Percentiles rank a stretch among this genome's conserved stretches.
Evolutionary conservation across 2,888 invertebrate species (phyloP).

Genomic region (Nomada flava): DNA sequence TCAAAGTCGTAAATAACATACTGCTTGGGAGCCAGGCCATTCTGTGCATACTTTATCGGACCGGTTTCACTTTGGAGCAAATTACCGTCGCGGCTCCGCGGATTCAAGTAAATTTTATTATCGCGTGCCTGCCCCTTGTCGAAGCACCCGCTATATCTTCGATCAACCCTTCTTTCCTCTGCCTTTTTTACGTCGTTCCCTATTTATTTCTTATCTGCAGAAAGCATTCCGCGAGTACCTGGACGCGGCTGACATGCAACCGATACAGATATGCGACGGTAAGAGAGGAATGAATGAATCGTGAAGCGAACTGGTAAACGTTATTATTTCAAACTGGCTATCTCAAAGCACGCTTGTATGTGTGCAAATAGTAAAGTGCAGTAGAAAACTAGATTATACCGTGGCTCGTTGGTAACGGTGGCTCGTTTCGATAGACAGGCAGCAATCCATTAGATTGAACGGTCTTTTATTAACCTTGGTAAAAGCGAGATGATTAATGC

Average conservation of each 20-base stretch:
- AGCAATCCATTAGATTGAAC: not conserved
- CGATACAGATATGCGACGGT: conserved; percentile 64
- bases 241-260: conserved; percentile 69
- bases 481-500: conserved; percentile 11
- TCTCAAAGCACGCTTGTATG: not conserved
- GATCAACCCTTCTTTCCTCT: not conserved
- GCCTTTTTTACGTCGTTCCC: not conserved
- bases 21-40: conserved; percentile 76
- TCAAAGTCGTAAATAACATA: conserved; percentile 78
- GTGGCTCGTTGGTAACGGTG: not conserved
- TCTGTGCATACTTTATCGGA: conserved; percentile 72
- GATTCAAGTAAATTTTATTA: conserved; percentile 68
- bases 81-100: conserved; percentile 77
- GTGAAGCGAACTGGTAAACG: not conserved
- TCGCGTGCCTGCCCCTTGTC: conserved; percentile 49
- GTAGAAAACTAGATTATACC: not conserved
- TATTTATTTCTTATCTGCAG: conserved; percentile 56
- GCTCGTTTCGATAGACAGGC: not conserved
- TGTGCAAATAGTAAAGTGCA: not conserved
- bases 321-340: conserved; percentile 12
- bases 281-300: conserved; percentile 42
- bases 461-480: not conserved
- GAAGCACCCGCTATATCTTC: conserved; percentile 12
- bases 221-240: conserved; percentile 76
- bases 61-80: conserved; percentile 76